Base-by-base conservation (phyloP, 2,797 vertebrate species). In the Allenopithecus nigroviridis region DNA sequence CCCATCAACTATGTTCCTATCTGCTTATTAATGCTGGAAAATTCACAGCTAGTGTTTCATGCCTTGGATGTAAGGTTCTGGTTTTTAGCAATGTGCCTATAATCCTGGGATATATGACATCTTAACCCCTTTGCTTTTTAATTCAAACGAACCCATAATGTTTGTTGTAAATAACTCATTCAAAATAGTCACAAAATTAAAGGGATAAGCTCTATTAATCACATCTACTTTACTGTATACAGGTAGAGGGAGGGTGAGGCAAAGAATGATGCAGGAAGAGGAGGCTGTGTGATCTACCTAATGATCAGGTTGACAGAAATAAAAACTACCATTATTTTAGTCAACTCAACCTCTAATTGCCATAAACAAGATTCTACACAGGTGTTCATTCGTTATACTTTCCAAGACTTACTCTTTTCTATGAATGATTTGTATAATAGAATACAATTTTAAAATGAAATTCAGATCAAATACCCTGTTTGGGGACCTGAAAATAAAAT, bases 401-500 rank as follows among this genome's bases (percentile, higher is more conserved):
- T 83, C 17, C 84, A 92, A 79, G 36, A 41, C 84, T 79, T 86
- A 86, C 9, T 80, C 61, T 89, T 84, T 94, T 94, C 39, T 89
- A 19, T 81, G 57, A 72, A 93, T 95, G 21, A 96, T 43, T 81
- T 92, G 53, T 28, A 55, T 61, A 79, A 91, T 68, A 74, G 94
- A 91, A 81, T 81, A 75, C 33, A 91, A 84, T 72, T 59, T 7
- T 43, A 87, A 96, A 97, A 76, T n/a, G 93, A 70, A n/a, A 75
- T 92, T 95, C 33, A 30, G 24, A 70, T 89, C 48, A 88, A 95
- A 95, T 84, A 72, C 17, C 21, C 13, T 93, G 43, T 84, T 95
- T 89, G 43, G 48, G 50, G 96, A 80, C 39, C 72, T 75, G 57
- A 33, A 87, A 97, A 95, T 94, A 22, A 94, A 96, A 95, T 87